A percentile compares a stretch with the other conserved stretches of the same genome.
Evolutionary conservation across 2,888 invertebrate genomes (phyloP).

Genomic region (Endotricha flammealis): DNA sequence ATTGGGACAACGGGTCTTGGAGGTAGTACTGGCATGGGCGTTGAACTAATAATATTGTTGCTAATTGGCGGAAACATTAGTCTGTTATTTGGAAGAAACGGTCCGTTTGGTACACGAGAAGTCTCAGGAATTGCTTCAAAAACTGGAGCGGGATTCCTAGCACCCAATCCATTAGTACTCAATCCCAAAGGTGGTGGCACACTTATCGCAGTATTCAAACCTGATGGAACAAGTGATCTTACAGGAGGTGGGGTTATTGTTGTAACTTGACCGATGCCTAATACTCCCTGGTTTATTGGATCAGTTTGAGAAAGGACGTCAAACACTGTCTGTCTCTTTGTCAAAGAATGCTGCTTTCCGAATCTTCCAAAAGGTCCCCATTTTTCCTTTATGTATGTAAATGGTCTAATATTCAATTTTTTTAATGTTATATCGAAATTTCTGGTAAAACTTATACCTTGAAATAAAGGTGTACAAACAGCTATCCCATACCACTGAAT

Average conservation of each 20-base stretch:
- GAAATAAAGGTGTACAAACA: slow-evolving; percentile 28
- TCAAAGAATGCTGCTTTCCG: slow-evolving; percentile 32
- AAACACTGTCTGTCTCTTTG: slow-evolving; percentile 27
- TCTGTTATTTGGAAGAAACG: neutral
- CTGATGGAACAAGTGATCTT: neutral
- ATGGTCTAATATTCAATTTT: slow-evolving; percentile 34
- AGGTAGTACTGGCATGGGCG: neutral
- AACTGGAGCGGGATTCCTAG: slow-evolving; percentile 1
- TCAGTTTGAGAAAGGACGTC: slow-evolving; percentile 11
- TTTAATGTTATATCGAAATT: slow-evolving; percentile 41
- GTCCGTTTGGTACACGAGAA: slow-evolving; percentile 2
- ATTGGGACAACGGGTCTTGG: neutral
- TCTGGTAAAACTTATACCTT: slow-evolving; percentile 37
- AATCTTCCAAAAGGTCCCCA: slow-evolving; percentile 45
- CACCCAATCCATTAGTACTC: neutral
- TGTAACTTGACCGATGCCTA: neutral
- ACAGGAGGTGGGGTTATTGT: slow-evolving; percentile 2
- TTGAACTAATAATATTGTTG: slow-evolving; percentile 3
- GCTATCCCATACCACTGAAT: slow-evolving; percentile 22
- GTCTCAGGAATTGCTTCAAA: slow-evolving; percentile 5
- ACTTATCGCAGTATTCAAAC: neutral
- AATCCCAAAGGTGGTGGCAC: neutral
- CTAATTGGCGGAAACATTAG: neutral
- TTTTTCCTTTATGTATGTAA: slow-evolving; percentile 42
- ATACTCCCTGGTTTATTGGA: neutral